Evolutionary conservation across 2,888 invertebrate genomes (phyloP).

Genomic region (Xestia ashworthii): DNA sequence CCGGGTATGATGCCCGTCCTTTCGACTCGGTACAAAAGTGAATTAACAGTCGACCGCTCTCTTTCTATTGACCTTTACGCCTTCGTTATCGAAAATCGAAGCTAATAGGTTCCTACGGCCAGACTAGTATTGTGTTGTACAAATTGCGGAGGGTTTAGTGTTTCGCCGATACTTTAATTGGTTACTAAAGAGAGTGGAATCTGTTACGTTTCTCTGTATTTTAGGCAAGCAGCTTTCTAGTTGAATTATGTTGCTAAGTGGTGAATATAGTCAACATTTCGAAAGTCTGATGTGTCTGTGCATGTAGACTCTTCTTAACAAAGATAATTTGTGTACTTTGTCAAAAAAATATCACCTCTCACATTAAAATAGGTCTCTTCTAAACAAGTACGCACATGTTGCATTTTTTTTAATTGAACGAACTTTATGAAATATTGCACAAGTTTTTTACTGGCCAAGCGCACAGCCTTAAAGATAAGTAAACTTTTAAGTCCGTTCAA

Average conservation of each 20-base stretch:
- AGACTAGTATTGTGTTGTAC: slow-evolving; percentile 52
- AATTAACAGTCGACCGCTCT: slow-evolving; percentile 80
- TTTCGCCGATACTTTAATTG: slow-evolving; percentile 51
- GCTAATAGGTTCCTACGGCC: slow-evolving; percentile 72
- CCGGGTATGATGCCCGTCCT: slow-evolving; percentile 81
- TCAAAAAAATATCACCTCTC: background rate
- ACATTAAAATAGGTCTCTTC: background rate
- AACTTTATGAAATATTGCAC: slow-evolving; percentile 36
- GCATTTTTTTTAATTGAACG: background rate
- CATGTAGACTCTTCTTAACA: background rate
- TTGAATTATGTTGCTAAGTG: background rate
- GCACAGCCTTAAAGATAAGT: slow-evolving; percentile 37
- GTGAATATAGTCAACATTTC: background rate
- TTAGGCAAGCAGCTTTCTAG: background rate
- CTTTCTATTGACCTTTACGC: slow-evolving; percentile 79
- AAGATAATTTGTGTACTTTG: background rate
- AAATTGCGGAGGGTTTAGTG: slow-evolving; percentile 40
- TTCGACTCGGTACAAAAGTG: slow-evolving; percentile 77
- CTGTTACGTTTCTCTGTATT: slow-evolving; percentile 1
- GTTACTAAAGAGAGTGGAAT: slow-evolving; percentile 31
- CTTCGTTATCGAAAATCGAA: slow-evolving; percentile 77
- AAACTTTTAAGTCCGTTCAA: slow-evolving; percentile 50
- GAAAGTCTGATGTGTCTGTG: background rate
- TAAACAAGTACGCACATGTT: background rate
- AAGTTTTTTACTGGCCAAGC: slow-evolving; percentile 29